Evolutionary conservation across 1,140 invertebrate genomes (phyloP).

Genomic region (Helicoverpa zea): DNA sequence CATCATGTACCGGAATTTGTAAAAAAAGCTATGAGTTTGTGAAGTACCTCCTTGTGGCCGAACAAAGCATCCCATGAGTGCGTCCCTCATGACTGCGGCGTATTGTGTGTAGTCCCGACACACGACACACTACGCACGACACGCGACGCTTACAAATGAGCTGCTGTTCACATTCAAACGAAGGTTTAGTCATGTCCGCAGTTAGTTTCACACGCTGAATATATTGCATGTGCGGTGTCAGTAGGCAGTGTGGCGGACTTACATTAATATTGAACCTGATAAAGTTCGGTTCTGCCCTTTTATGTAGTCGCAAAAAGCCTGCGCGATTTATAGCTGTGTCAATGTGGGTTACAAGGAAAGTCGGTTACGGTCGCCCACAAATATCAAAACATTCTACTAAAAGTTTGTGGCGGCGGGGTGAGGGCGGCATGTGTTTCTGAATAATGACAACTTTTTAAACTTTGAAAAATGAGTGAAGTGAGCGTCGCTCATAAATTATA

Average conservation of each 20-base stretch:
- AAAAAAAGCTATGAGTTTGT: too few species aligned
- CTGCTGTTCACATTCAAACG: background rate
- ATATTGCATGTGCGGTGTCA: background rate
- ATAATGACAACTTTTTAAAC: slow-evolving; percentile 3
- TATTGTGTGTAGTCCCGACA: too few species aligned
- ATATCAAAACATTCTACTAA: background rate
- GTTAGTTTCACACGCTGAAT: background rate
- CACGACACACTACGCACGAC: too few species aligned
- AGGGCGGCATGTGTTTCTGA: background rate
- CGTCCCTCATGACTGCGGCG: too few species aligned
- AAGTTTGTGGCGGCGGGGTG: background rate
- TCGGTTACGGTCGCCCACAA: background rate
- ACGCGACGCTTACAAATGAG: background rate
- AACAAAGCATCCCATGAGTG: too few species aligned
- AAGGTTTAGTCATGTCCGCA: background rate
- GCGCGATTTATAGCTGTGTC: slow-evolving; percentile 26
- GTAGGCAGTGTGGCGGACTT: too few species aligned
- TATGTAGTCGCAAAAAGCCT: slow-evolving; percentile 7
- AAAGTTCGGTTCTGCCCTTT: slow-evolving; percentile 2
- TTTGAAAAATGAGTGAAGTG: slow-evolving; percentile 33
- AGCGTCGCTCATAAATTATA: background rate
- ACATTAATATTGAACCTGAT: background rate
- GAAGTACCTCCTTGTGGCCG: too few species aligned
- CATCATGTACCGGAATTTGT: too few species aligned
- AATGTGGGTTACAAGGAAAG: slow-evolving; percentile 14